phyloP scores from a whole-genome alignment of 2,113 vertebrate genomes.

The Elgaria multicarinata region DNA sequence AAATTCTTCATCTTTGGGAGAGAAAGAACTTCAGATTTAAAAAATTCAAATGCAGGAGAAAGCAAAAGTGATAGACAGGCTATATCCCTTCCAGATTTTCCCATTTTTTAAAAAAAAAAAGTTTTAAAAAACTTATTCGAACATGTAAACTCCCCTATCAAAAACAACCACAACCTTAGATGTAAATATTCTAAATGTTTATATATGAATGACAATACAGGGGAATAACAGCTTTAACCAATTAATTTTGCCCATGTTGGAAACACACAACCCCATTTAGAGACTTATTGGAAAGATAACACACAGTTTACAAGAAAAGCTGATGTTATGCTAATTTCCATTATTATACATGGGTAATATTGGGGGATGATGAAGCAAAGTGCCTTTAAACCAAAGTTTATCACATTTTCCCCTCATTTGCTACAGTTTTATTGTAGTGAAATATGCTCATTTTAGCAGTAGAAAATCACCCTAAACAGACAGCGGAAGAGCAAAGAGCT shows the following conservation, averaged over 20 bases:
- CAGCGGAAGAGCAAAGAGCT: slow-evolving; percentile 69
- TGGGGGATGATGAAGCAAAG: slow-evolving; percentile 67
- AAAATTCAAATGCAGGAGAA: too few species aligned
- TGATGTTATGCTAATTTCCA: slow-evolving; percentile 74
- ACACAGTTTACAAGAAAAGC: slow-evolving; percentile 64
- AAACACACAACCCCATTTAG: slow-evolving; percentile 34
- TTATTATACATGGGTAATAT: slow-evolving; percentile 72
- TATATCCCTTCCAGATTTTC: too few species aligned
- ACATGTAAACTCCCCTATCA: background rate
- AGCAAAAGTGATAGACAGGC: too few species aligned
- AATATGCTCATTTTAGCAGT: slow-evolving; percentile 75
- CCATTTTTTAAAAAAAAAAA: background rate
- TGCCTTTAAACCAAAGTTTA: slow-evolving; percentile 74
- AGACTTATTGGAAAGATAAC: slow-evolving; percentile 37
- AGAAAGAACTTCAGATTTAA: too few species aligned
- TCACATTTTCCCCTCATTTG: slow-evolving; percentile 61
- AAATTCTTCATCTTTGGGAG: too few species aligned
- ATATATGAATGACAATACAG: background rate
- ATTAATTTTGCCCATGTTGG: slow-evolving; percentile 43
- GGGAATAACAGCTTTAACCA: slow-evolving; percentile 5
- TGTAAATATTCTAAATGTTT: background rate
- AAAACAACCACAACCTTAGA: slow-evolving; percentile 13
- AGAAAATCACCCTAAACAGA: slow-evolving; percentile 75
- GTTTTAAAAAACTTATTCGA: background rate
- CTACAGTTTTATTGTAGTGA: slow-evolving; percentile 82